Conservation (phyloP, 2,888 invertebrate species). For the Lysandra coridon region DNA sequence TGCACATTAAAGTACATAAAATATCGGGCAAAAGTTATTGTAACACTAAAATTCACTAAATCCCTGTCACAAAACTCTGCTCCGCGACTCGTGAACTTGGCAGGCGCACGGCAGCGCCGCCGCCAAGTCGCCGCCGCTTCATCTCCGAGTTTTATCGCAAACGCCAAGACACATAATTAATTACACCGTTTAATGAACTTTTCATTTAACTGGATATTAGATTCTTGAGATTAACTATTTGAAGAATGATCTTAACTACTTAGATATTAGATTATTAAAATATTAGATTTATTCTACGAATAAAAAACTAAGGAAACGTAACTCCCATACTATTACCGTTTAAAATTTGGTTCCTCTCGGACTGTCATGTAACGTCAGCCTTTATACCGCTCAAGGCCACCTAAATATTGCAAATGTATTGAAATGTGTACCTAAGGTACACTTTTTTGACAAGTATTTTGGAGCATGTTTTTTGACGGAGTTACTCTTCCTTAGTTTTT, state of each 20-base stretch:
- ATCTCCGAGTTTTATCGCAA: not conserved
- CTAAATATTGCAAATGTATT: too few relatives aligned
- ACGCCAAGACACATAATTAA: slow-evolving; percentile 8
- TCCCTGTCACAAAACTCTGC: not conserved
- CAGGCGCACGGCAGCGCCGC: not conserved
- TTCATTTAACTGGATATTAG: slow-evolving; percentile 1
- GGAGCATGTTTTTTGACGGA: too few relatives aligned
- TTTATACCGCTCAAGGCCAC: too few relatives aligned
- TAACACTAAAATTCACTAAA: not conserved
- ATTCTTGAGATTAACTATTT: not conserved
- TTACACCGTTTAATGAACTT: not conserved
- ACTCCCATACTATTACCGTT: too few relatives aligned
- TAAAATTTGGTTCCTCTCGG: too few relatives aligned
- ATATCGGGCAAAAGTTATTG: not conserved
- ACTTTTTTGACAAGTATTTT: too few relatives aligned
- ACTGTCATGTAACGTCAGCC: too few relatives aligned
- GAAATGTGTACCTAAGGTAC: too few relatives aligned
- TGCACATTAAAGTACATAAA: not conserved
- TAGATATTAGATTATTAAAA: too few relatives aligned
- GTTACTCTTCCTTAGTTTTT: too few relatives aligned
- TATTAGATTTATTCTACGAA: too few relatives aligned
- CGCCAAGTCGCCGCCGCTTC: slow-evolving; percentile 4
- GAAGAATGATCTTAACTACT: not conserved
- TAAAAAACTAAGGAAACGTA: too few relatives aligned
- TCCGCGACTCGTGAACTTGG: not conserved